Evolutionary conservation across 30 jellyfish, hydroid and myxozoan species (phyloP).

Genomic region (Clytia hemisphaerica): DNA sequence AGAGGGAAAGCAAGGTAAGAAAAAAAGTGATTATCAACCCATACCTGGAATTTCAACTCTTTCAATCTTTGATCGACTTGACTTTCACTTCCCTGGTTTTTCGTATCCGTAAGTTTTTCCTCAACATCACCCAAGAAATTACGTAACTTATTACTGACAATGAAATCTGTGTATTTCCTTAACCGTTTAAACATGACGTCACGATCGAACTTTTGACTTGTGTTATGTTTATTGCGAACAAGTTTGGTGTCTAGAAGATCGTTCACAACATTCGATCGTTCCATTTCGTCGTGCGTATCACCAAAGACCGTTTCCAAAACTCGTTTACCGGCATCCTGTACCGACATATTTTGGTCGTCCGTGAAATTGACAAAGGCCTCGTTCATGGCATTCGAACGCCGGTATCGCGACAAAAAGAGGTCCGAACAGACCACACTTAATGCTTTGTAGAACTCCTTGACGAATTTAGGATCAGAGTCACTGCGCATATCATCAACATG

Average conservation of each 20-base stretch:
- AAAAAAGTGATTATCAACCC: background rate
- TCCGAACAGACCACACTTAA: slow-evolving; percentile 80
- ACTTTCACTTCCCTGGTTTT: slow-evolving; percentile 72
- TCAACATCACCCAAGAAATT: slow-evolving; percentile 75
- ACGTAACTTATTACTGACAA: slow-evolving; percentile 59
- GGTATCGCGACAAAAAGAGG: slow-evolving; percentile 77
- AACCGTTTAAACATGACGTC: slow-evolving; percentile 64
- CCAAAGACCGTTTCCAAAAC: slow-evolving; percentile 81
- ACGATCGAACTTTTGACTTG: slow-evolving; percentile 50
- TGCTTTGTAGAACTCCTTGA: slow-evolving; percentile 80
- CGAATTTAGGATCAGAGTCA: slow-evolving; percentile 81
- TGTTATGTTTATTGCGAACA: slow-evolving; percentile 42
- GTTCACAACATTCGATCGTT: slow-evolving; percentile 74
- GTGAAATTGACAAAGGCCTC: slow-evolving; percentile 65
- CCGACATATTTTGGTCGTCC: slow-evolving; percentile 32
- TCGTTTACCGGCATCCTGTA: slow-evolving; percentile 68
- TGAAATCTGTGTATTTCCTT: slow-evolving; percentile 82
- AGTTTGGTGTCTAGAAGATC: slow-evolving; percentile 72
- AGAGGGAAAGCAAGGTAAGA: too few species aligned
- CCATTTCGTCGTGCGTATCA: slow-evolving; percentile 71
- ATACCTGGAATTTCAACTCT: slow-evolving; percentile 32
- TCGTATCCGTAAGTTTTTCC: slow-evolving; percentile 50
- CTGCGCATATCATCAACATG: slow-evolving; percentile 69
- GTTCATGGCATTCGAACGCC: slow-evolving; percentile 72
- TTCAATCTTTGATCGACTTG: slow-evolving; percentile 73